Evolutionary conservation across 1,140 invertebrate species (phyloP).

Genomic region (Drosophila gunungcola): DNA sequence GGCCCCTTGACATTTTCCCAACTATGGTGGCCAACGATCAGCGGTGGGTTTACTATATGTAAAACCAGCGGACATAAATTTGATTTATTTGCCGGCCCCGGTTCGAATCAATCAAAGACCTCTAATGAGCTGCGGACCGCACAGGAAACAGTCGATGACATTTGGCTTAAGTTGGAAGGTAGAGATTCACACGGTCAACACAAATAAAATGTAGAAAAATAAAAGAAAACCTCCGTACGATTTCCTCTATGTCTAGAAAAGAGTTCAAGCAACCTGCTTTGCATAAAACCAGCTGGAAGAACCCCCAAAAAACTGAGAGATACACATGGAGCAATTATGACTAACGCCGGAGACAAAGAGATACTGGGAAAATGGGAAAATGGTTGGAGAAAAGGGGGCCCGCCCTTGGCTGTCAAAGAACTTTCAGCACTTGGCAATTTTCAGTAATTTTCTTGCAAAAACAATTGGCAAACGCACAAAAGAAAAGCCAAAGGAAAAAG

Average conservation of each 20-base stretch:
- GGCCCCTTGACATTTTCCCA: conserved; percentile 22
- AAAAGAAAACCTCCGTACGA: conserved; percentile 8
- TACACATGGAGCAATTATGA: conserved; percentile 70
- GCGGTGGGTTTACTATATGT: conserved; percentile 20
- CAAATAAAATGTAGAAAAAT: conserved; percentile 3
- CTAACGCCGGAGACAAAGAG: conserved; percentile 72
- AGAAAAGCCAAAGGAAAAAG: conserved; percentile 60
- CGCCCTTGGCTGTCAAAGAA: conserved; percentile 63
- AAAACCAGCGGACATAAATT: conserved; percentile 66
- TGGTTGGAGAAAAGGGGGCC: neutral
- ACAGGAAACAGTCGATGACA: conserved; percentile 68
- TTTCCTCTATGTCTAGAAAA: conserved; percentile 6
- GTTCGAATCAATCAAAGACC: conserved; percentile 68
- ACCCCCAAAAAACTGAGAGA: conserved; percentile 15
- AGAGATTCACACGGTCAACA: conserved; percentile 65
- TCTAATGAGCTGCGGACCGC: conserved; percentile 50
- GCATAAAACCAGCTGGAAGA: conserved; percentile 44
- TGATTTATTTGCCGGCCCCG: conserved; percentile 67
- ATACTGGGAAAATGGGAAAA: neutral
- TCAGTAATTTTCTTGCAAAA: conserved; percentile 73
- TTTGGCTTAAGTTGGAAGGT: conserved; percentile 48
- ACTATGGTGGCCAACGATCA: conserved; percentile 31
- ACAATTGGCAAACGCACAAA: conserved; percentile 52
- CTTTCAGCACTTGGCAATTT: conserved; percentile 77
- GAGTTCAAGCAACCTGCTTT: conserved; percentile 68